These are phyloP conservation scores for Nerophis lumbriciformis DNA, from an alignment of 2,113 vertebrate genomes.

Conservation along the genomic window DNA sequence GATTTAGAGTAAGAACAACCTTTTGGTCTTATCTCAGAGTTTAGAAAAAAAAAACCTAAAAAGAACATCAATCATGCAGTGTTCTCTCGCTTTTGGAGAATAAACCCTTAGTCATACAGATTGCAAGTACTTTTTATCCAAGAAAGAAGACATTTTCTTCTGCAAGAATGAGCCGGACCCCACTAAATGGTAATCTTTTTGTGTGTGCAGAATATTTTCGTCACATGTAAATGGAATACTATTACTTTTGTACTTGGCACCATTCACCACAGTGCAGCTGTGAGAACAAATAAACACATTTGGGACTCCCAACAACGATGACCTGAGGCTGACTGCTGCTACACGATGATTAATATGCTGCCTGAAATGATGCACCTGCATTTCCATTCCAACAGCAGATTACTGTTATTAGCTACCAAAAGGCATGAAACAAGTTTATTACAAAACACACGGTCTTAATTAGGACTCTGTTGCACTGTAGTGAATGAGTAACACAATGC, in stretches of 20 bases:
- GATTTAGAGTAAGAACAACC: not conserved
- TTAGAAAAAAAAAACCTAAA: not conserved
- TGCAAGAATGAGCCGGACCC: not conserved
- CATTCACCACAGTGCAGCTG: not conserved
- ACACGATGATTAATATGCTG: slow-evolving; percentile 8
- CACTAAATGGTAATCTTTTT: slow-evolving; percentile 3
- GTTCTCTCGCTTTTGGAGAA: not conserved
- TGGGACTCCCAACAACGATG: not conserved
- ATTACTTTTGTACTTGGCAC: not conserved
- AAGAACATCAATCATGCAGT: not conserved
- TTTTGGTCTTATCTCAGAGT: not conserved
- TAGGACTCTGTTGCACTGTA: slow-evolving; percentile 27
- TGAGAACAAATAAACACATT: slow-evolving; percentile 7
- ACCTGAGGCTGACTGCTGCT: slow-evolving; percentile 2
- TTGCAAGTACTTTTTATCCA: not conserved
- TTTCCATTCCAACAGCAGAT: slow-evolving; percentile 1
- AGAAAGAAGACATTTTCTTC: slow-evolving; percentile 2
- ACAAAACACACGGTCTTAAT: slow-evolving; percentile 32
- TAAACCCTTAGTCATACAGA: not conserved
- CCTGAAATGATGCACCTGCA: slow-evolving; percentile 10
- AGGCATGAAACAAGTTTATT: slow-evolving; percentile 26
- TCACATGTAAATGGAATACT: slow-evolving; percentile 5
- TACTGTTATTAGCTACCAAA: slow-evolving; percentile 9
- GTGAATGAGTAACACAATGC: slow-evolving; percentile 31
- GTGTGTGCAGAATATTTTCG: not conserved